A percentile compares a stretch with the other conserved stretches of the same genome.
These are phyloP conservation scores for Panthera tigris DNA, from an alignment of 2,113 vertebrate genomes.

Conservation along the genomic window DNA sequence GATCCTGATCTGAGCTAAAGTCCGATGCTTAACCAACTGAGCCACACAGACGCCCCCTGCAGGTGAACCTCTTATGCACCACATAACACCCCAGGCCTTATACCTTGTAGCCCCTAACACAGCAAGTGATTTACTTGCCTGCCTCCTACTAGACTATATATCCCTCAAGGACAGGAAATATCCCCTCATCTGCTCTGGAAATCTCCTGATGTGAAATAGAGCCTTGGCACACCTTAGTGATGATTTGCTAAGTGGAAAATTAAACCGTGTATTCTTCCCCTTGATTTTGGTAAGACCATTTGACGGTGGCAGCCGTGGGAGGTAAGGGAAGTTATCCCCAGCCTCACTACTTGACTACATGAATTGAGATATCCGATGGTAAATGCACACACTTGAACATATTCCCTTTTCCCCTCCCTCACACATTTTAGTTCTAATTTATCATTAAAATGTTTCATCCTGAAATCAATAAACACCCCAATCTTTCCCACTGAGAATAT, in stretches of 20 bases:
- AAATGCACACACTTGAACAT: not conserved
- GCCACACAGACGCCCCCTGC: no score
- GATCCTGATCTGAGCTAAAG: no score
- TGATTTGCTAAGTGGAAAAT: not conserved
- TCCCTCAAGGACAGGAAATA: not conserved
- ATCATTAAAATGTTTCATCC: not conserved
- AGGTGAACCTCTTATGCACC: not conserved
- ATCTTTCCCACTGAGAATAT: not conserved
- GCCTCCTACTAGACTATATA: not conserved
- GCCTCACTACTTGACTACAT: not conserved
- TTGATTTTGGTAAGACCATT: not conserved
- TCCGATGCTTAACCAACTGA: no score
- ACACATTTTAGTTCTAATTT: not conserved
- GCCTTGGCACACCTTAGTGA: not conserved
- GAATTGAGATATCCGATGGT: not conserved
- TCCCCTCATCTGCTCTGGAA: not conserved
- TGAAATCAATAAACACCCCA: not conserved
- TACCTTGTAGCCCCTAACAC: rapidly evolving
- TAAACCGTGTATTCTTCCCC: not conserved
- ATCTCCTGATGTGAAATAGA: not conserved
- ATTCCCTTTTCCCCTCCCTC: not conserved
- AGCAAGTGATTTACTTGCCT: not conserved
- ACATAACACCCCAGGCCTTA: not conserved
- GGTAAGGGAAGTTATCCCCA: not conserved
- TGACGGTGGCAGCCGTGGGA: not conserved